Evolutionary conservation across 2,888 invertebrate genomes (phyloP).

Genomic region (Amorpha juglandis): DNA sequence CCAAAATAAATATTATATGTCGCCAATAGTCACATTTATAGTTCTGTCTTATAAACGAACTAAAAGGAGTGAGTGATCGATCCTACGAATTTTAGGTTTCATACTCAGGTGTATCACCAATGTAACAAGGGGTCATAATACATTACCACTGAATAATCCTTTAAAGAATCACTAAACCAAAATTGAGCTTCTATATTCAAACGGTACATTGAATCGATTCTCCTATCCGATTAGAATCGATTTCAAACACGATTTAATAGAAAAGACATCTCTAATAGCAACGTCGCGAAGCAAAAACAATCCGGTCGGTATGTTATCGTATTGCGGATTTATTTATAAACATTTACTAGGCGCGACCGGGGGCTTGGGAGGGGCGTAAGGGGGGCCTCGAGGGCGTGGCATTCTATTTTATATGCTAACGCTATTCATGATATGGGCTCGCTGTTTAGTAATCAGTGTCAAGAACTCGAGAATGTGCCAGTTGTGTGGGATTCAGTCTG

Average conservation of each 20-base stretch:
- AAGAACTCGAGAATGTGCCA: neutral
- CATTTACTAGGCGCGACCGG: conserved; percentile 4
- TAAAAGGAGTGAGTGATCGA: too few species aligned
- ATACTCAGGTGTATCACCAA: too few species aligned
- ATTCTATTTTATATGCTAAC: conserved; percentile 12
- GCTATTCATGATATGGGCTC: neutral
- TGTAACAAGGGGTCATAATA: too few species aligned
- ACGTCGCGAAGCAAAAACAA: conserved; percentile 15
- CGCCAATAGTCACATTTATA: too few species aligned
- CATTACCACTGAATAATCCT: too few species aligned
- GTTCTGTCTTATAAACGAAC: too few species aligned
- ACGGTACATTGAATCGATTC: neutral
- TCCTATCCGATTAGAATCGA: neutral
- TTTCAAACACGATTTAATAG: neutral
- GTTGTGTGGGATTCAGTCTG: neutral
- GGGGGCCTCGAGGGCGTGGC: conserved; percentile 11
- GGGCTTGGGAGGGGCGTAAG: neutral
- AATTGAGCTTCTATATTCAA: neutral
- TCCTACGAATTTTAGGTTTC: too few species aligned
- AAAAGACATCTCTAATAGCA: neutral
- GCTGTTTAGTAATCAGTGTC: conserved; percentile 3
- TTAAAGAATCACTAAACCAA: neutral
- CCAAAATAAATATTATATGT: too few species aligned
- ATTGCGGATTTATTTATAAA: conserved; percentile 17
- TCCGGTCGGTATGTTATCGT: conserved; percentile 14